These are phyloP conservation scores for Phalloptychus januarius DNA, from an alignment of 2,797 vertebrate species.

Conservation along the genomic window DNA sequence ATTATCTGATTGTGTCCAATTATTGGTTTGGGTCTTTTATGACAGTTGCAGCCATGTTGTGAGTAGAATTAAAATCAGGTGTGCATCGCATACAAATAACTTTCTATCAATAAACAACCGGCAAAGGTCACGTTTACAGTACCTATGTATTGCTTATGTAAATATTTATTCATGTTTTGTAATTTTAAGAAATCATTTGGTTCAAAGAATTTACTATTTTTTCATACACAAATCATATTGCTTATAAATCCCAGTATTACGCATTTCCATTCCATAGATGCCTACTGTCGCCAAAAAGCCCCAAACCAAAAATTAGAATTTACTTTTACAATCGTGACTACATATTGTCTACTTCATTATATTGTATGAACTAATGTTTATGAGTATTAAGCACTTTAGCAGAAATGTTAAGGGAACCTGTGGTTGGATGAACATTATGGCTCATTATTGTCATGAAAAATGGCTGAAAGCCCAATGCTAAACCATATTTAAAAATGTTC, in stretches of 20 bases:
- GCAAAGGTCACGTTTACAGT: slow-evolving; percentile 27
- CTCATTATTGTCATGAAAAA: neutral
- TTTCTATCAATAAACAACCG: slow-evolving; percentile 49
- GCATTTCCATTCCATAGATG: too few species aligned
- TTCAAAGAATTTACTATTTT: too few species aligned
- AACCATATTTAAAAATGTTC: neutral
- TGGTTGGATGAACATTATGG: neutral
- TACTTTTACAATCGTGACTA: too few species aligned
- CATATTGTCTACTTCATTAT: too few species aligned
- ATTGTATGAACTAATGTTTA: too few species aligned
- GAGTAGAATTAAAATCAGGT: slow-evolving; percentile 48
- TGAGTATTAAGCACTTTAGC: neutral
- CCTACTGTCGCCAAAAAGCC: too few species aligned
- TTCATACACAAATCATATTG: too few species aligned
- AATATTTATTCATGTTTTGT: too few species aligned
- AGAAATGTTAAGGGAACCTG: neutral
- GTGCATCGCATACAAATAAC: slow-evolving; percentile 60
- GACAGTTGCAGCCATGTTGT: neutral
- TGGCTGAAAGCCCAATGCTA: neutral
- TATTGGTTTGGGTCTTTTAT: neutral
- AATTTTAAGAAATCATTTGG: too few species aligned
- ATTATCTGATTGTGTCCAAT: neutral
- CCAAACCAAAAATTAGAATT: too few species aligned
- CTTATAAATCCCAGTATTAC: too few species aligned
- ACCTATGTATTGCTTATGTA: too few species aligned